Percentiles rank a stretch among this genome's conserved stretches.
Evolutionary conservation across 2,113 vertebrate species (phyloP).

Genomic region (Eleginops maclovinus): DNA sequence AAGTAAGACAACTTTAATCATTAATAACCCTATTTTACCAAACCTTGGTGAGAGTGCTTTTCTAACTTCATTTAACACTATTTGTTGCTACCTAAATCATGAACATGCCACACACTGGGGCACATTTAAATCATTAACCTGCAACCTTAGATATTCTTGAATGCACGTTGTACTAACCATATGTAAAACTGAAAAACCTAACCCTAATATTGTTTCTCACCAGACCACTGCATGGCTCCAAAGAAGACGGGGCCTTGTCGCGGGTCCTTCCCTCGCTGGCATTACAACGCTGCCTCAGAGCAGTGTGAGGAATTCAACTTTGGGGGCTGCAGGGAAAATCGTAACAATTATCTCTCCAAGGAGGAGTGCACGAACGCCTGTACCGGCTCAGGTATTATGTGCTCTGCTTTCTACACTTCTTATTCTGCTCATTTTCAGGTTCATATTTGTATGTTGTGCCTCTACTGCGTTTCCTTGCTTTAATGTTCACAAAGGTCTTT

Average conservation of each 20-base stretch:
- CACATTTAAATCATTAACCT: not conserved
- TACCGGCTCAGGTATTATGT: conserved; percentile 58
- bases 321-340: conserved; percentile 92
- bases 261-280: conserved; percentile 92
- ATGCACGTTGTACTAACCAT: not conserved
- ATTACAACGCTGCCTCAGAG: conserved; percentile 85
- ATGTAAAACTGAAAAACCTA: not conserved
- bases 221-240: conserved; percentile 92
- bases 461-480: not conserved
- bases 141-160: not conserved
- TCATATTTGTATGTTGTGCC: not conserved
- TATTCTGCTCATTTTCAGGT: too few species aligned
- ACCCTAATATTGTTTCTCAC: not conserved
- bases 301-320: conserved; percentile 89
- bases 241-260: conserved; percentile 92
- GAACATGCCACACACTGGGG: not conserved
- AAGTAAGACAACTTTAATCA: not conserved
- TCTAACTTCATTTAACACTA: not conserved
- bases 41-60: not conserved
- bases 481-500: too few species aligned
- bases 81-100: not conserved
- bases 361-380: conserved; percentile 90
- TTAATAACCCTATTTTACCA: not conserved
- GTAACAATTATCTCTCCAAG: conserved; percentile 91
- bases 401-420: not conserved